Conservation (phyloP, 2,888 invertebrate species). For the Drosophila mettleri region DNA sequence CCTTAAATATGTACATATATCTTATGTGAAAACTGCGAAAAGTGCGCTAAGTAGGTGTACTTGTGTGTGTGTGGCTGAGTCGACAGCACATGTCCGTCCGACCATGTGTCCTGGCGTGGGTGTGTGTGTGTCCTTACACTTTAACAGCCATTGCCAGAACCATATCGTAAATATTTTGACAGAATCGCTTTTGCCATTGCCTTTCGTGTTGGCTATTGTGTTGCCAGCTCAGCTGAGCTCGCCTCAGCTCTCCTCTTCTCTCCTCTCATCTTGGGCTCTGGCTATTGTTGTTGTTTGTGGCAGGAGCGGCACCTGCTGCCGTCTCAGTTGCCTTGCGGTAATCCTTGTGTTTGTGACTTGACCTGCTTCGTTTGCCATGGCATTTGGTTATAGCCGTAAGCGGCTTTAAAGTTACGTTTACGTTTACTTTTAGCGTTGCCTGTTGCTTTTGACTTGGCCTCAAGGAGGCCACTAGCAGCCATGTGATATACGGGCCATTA, state of each 20-base stretch:
- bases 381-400: slow-evolving; percentile 77
- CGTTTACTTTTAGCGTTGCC: slow-evolving; percentile 46
- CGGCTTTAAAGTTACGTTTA: slow-evolving; percentile 73
- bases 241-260: background rate
- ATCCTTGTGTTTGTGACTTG: slow-evolving; percentile 77
- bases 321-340: slow-evolving; percentile 53
- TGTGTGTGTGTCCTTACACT: slow-evolving; percentile 54
- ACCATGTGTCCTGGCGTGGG: slow-evolving; percentile 14
- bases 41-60: slow-evolving; percentile 65
- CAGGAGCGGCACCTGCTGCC: slow-evolving; percentile 52
- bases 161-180: slow-evolving; percentile 80
- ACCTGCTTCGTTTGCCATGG: slow-evolving; percentile 77
- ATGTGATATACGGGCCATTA: slow-evolving; percentile 52
- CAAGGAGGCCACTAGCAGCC: slow-evolving; percentile 34
- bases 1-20: slow-evolving; percentile 25
- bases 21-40: slow-evolving; percentile 52
- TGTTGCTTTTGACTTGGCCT: slow-evolving; percentile 56
- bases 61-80: slow-evolving; percentile 36
- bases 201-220: slow-evolving; percentile 70
- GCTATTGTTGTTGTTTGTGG: slow-evolving; percentile 45
- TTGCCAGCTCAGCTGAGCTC: slow-evolving; percentile 28
- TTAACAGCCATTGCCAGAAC: slow-evolving; percentile 69
- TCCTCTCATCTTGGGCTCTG: slow-evolving; percentile 17
- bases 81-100: slow-evolving; percentile 50
- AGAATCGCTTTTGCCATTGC: slow-evolving; percentile 77